These are phyloP conservation scores for Sialia sialis DNA, from an alignment of 2,113 vertebrate genomes.

Conservation along the genomic window DNA sequence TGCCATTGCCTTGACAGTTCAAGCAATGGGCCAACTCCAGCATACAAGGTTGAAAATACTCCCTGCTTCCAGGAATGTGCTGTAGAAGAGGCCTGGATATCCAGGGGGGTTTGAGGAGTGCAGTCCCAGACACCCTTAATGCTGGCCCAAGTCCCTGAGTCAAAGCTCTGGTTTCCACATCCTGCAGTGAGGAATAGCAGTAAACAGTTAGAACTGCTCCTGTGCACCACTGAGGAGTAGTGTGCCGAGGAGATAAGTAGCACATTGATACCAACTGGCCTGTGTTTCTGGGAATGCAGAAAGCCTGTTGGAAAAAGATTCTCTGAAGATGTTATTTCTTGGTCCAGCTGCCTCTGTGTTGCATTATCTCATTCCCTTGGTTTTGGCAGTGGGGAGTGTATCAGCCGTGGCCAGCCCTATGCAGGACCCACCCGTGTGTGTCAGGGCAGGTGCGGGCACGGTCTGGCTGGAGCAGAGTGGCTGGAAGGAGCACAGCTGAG, in stretches of 20 bases:
- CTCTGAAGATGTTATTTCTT: not conserved
- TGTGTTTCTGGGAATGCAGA: not conserved
- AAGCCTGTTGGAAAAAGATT: not conserved
- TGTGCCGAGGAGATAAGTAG: not conserved
- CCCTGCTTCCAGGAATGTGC: not conserved
- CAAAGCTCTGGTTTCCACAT: not conserved
- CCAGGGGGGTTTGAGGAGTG: accelerated
- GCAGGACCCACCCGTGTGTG: accelerated
- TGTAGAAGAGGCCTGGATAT: not conserved
- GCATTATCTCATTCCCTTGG: not conserved
- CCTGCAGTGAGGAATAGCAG: not conserved
- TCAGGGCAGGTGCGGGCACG: accelerated
- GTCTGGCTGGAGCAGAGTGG: not conserved
- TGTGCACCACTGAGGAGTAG: accelerated
- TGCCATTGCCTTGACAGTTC: not conserved
- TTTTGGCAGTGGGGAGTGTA: accelerated
- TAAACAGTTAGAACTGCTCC: not conserved
- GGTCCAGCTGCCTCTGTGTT: not conserved
- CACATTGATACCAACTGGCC: not conserved
- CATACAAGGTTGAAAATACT: not conserved
- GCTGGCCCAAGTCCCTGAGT: not conserved
- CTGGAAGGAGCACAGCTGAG: not conserved
- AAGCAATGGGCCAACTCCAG: too few relatives aligned
- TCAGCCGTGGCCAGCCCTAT: accelerated
- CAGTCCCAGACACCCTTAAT: not conserved